Conservation (phyloP, 2,113 vertebrate species). For the Caretta caretta region DNA sequence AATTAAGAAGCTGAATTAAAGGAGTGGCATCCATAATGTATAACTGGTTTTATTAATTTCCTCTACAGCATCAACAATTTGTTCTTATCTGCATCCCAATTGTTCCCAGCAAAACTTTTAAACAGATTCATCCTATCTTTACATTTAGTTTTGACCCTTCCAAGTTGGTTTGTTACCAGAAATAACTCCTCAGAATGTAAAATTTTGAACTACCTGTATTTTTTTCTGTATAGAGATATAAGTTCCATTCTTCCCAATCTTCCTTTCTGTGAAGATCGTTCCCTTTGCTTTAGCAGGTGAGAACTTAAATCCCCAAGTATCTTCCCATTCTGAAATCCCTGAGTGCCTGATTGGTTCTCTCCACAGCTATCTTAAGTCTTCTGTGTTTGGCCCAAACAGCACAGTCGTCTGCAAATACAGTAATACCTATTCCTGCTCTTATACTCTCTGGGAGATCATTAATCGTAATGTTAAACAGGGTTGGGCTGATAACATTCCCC, state of each 20-base stretch:
- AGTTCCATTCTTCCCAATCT: not conserved
- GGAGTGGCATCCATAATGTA: not conserved
- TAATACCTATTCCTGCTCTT: not conserved
- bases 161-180: not conserved
- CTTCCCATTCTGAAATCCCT: not conserved
- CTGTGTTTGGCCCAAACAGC: not conserved
- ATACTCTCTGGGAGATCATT: not conserved
- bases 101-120: not conserved
- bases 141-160: not conserved
- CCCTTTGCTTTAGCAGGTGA: not conserved
- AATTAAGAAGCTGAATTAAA: not conserved
- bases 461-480: not conserved
- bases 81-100: not conserved
- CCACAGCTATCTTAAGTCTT: not conserved
- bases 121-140: not conserved
- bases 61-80: not conserved
- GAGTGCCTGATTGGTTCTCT: not conserved
- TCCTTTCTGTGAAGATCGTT: not conserved
- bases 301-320: not conserved
- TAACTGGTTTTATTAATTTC: not conserved
- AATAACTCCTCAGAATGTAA: not conserved
- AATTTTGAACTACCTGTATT: not conserved
- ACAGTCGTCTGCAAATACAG: not conserved
- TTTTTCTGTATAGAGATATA: not conserved
- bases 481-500: not conserved